Evolutionary conservation across 2,888 invertebrate genomes (phyloP), one percentile per base, ranked within the genome.

Genomic region (Apoda limacodes): DNA sequence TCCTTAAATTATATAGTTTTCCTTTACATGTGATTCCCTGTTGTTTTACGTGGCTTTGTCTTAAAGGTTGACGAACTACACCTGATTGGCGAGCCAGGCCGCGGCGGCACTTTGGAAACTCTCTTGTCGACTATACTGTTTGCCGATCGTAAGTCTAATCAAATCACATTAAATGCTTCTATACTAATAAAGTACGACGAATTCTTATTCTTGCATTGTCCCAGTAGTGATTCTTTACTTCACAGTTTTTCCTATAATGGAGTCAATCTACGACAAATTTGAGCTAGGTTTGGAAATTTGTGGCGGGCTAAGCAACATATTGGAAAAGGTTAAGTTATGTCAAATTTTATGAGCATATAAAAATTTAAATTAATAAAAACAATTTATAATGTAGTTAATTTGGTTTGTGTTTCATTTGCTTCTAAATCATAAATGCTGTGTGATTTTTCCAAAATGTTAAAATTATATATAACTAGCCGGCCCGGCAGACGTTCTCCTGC

Each of bases 31-130:
- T n/a, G n/a, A n/a, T n/a, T n/a, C n/a, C n/a, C n/a, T n/a, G n/a
- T 27, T 27, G 5, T 28, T 4, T 11, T 21, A 5, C 14, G 9
- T 24, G 25, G n/a, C 28, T 13, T 9, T 33, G 32, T 22, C 30
- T 50, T 40, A 20, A 39, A 80, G 76, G 72, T 98, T 1, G 98
- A 98, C 74, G 98, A 98, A 64, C 63, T 94, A 26, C 98, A 98
- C 82, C 85, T 98, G 59, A 83, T 98, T 37, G 96, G 96, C 0
- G 98, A 98, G 59, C 80, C 82, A 22, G 88, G 90, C 1, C 81
- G 98, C 44, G 98, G 98, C 2, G 89, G 92, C 2, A 87, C 86
- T 2, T 70, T 98, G 24, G 98, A 98, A 74, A 87, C 86, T 21
- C 78, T 92, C 32, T 68, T 98, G 9, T 85, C 94, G 1, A 98